Conservation (phyloP, 2,113 vertebrate species). For the Gallinago undulata region DNA sequence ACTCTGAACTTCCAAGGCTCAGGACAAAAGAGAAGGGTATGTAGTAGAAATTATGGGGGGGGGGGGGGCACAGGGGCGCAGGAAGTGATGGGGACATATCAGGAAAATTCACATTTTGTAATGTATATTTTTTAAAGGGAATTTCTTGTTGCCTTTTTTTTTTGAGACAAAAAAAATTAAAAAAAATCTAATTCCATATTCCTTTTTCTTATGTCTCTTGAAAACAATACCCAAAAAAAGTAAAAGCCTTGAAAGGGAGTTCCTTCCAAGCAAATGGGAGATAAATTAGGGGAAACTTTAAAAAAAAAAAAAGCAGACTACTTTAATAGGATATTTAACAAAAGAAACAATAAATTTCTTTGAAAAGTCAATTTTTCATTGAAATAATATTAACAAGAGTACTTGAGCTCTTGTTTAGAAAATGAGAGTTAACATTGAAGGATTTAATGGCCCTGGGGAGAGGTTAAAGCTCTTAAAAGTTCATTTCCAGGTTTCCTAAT, state of each 20-base stretch:
- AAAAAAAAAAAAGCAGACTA: not conserved
- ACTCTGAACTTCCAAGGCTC: not conserved
- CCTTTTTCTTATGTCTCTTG: not conserved
- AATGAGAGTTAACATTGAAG: not conserved
- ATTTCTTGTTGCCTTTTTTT: not conserved
- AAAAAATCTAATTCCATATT: not conserved
- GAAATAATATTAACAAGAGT: not conserved
- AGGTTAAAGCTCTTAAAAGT: slow-evolving; percentile 38
- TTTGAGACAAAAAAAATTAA: not conserved
- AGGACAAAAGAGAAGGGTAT: not conserved
- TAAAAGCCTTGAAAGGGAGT: not conserved
- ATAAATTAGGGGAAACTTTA: not conserved
- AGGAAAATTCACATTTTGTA: not conserved
- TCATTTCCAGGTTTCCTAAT: slow-evolving; percentile 5
- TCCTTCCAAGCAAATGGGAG: not conserved
- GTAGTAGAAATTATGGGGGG: not conserved
- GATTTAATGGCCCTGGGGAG: slow-evolving; percentile 26
- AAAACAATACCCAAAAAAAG: not conserved
- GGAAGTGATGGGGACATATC: not conserved
- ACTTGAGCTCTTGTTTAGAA: slow-evolving; percentile 26
- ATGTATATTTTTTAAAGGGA: not conserved
- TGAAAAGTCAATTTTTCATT: not conserved
- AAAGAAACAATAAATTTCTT: not conserved
- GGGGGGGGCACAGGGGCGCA: accelerated
- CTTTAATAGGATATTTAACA: not conserved